Base-by-base conservation (phyloP, 2,113 vertebrate species). In the Cettia cetti region DNA sequence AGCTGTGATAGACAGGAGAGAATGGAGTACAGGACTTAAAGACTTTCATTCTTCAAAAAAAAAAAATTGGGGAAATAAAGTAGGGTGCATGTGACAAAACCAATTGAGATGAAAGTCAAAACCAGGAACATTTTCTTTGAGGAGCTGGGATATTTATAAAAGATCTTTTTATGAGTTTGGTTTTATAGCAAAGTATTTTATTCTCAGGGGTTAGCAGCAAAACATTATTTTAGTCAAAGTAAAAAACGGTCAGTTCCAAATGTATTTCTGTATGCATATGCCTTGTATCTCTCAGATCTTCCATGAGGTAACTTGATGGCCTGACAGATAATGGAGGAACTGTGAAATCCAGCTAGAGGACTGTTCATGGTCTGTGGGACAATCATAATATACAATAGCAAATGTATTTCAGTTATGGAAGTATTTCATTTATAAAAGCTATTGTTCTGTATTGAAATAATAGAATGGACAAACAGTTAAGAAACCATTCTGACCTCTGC, bases 311-410 rank as follows among this genome's bases (percentile, higher is more conserved):
- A 60, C 9, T 75, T 27, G 64, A 35, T 63, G 39, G n/a, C 42
- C 59, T 92, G 70, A 47, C 42, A 86, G 63, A 57, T 85, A 63
- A 27, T 4, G 4, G n/a, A 88, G 23, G 53, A 88, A 31, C 64
- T 59, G 66, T 85, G 50, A 94, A 93, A 82, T 69, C 17, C 54
- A 80, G 45, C 35, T 93, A 31, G 60, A 77, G 33, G 14, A n/a
- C 23, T 26, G 54, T 95, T 97, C 96, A 94, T 74, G 96, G 82
- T 96, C 92, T 80, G 15, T 77, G 42, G 71, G 68, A 47, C 82
- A 96, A 88, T 83, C 39, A 96, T 94, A 97, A 95, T 96, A 47
- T 52, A 94, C 86, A 95, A 97, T 95, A 90, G 88, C 21, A 77
- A 90, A 70, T 90, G 45, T 57, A 92, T 91, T 92, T 91, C 21